phyloP scores from a whole-genome alignment of 2,888 invertebrate genomes.

The Zhuqinia jingwanae region DNA sequence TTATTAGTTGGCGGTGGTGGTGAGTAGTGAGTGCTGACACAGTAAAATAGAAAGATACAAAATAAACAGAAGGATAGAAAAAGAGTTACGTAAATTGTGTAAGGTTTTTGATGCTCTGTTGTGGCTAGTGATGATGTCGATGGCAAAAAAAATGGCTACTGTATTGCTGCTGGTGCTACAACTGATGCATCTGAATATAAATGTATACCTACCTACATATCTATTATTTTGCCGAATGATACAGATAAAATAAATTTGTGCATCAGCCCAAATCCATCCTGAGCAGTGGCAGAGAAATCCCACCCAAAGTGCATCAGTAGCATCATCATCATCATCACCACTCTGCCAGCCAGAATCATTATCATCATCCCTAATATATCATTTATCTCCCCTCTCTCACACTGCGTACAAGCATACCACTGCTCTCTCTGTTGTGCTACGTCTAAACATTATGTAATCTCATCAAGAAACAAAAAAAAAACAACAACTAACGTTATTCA shows the following conservation, averaged over 20 bases:
- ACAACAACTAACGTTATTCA: conserved; percentile 52
- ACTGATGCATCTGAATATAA: too few species aligned
- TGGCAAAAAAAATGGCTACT: background rate
- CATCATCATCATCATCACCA: conserved; percentile 2
- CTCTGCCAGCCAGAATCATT: background rate
- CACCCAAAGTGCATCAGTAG: conserved; percentile 16
- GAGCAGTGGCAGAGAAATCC: background rate
- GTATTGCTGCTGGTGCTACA: background rate
- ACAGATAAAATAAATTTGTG: background rate
- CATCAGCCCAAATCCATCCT: background rate
- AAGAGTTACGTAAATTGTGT: conserved; percentile 34
- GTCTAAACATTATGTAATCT: background rate
- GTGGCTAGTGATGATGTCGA: background rate
- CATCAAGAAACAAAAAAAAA: background rate
- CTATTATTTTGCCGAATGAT: too few species aligned
- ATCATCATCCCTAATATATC: too few species aligned
- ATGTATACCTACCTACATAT: too few species aligned
- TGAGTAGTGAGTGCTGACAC: conserved; percentile 24
- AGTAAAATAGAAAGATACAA: too few species aligned
- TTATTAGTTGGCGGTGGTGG: too few species aligned
- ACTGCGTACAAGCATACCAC: background rate
- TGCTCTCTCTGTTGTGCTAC: too few species aligned
- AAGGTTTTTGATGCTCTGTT: conserved; percentile 4
- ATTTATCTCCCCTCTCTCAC: background rate
- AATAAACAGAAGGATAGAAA: too few species aligned